Evolutionary conservation across 2,888 invertebrate species (phyloP).

Genomic region (Cistogaster globosa): DNA sequence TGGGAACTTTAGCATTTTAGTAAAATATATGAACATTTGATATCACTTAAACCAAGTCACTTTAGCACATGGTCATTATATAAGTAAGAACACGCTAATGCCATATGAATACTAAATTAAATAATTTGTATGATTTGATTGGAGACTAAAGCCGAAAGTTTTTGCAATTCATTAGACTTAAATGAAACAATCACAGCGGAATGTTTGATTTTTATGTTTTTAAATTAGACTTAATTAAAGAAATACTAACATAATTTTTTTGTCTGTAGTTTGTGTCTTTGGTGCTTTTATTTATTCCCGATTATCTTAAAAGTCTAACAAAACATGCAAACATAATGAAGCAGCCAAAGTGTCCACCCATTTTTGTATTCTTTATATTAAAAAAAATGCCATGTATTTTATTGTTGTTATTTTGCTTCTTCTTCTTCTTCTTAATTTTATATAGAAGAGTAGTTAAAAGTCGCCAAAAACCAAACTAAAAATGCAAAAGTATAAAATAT

Average conservation of each 20-base stretch:
- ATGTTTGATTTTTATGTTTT: slow-evolving; percentile 70
- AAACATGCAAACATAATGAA: slow-evolving; percentile 72
- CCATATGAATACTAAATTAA: slow-evolving; percentile 14
- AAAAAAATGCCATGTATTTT: slow-evolving; percentile 36
- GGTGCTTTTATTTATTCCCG: slow-evolving; percentile 43
- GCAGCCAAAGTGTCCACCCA: slow-evolving; percentile 71
- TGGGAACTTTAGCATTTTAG: no score
- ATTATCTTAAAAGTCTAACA: slow-evolving; percentile 64
- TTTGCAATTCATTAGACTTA: slow-evolving; percentile 73
- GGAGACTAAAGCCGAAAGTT: slow-evolving; percentile 63
- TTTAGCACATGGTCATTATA: slow-evolving; percentile 11
- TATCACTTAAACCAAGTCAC: background rate
- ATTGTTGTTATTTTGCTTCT: background rate
- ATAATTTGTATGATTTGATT: slow-evolving; percentile 49
- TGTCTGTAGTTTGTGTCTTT: slow-evolving; percentile 46
- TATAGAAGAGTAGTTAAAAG: slow-evolving; percentile 63
- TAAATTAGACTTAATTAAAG: slow-evolving; percentile 40
- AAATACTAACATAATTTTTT: slow-evolving; percentile 24
- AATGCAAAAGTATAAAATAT: slow-evolving; percentile 27
- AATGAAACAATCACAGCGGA: slow-evolving; percentile 54
- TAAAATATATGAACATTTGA: no score
- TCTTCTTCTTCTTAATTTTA: slow-evolving; percentile 7
- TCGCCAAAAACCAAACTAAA: slow-evolving; percentile 65
- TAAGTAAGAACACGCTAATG: slow-evolving; percentile 43
- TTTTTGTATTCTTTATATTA: slow-evolving; percentile 56